Conservation (phyloP, 37 sponge, comb jelly and placozoan species). For the Chondrilla cf. caribensis region DNA sequence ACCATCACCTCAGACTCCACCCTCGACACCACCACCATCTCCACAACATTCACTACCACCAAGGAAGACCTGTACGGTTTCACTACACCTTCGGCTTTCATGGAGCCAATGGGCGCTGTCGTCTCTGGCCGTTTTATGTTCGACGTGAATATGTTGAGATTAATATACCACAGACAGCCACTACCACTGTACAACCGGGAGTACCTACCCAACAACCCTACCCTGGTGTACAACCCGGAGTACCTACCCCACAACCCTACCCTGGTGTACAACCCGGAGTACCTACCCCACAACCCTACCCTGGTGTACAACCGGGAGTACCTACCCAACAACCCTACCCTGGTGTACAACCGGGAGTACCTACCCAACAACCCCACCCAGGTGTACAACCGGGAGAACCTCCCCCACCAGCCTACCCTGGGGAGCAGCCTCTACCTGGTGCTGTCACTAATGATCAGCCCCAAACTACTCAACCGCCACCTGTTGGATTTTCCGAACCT, state of each 20-base stretch:
- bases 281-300: background rate
- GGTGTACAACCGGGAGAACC: background rate
- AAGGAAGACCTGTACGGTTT: background rate
- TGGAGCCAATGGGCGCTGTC: background rate
- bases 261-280: background rate
- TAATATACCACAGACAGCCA: background rate
- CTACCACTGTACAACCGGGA: background rate
- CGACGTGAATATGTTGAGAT: background rate
- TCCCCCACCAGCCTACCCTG: background rate
- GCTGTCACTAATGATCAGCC: no score
- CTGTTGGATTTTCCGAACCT: background rate
- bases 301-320: background rate
- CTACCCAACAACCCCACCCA: background rate
- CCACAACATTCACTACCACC: background rate
- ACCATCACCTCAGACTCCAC: slow-evolving; percentile 44
- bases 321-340: background rate
- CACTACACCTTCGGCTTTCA: background rate
- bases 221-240: background rate
- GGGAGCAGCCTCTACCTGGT: background rate
- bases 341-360: background rate
- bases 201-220: background rate
- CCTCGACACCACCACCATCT: slow-evolving; percentile 32
- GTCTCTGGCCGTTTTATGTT: slow-evolving; percentile 9
- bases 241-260: background rate
- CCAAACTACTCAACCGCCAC: no score